Evolutionary conservation across 2,113 vertebrate species (phyloP).

Genomic region (Catharus fuscescens): DNA sequence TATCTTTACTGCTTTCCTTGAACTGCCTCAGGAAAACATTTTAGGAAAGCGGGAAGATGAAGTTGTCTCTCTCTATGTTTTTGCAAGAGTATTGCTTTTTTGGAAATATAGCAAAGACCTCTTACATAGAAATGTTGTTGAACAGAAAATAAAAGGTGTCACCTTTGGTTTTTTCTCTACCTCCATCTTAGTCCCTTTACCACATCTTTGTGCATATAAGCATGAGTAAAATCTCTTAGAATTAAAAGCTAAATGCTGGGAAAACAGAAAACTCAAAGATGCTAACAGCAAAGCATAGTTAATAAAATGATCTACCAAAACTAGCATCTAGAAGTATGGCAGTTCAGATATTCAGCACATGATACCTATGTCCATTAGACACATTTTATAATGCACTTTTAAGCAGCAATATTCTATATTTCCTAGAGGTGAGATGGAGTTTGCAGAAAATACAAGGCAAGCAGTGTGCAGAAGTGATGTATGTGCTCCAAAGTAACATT

Average conservation of each 20-base stretch:
- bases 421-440: background rate
- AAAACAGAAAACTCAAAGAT: constrained; percentile 2
- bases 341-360: background rate
- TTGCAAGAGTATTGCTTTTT: background rate
- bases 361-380: background rate
- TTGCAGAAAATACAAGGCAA: background rate
- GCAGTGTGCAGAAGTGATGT: background rate
- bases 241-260: background rate
- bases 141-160: background rate
- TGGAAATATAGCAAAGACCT: background rate
- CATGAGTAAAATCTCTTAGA: background rate
- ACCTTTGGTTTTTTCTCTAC: background rate
- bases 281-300: background rate
- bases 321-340: background rate
- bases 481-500: background rate
- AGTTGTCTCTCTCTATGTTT: background rate
- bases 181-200: background rate
- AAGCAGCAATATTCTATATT: background rate
- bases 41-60: background rate
- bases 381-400: background rate
- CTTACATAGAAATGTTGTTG: background rate
- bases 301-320: background rate
- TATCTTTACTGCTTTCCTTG: background rate
- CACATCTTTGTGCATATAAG: background rate
- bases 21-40: constrained; percentile 1